Percentiles rank a stretch among this genome's conserved stretches.
Conservation (phyloP, 2,888 invertebrate species). For the Platycheirus rosarum region DNA sequence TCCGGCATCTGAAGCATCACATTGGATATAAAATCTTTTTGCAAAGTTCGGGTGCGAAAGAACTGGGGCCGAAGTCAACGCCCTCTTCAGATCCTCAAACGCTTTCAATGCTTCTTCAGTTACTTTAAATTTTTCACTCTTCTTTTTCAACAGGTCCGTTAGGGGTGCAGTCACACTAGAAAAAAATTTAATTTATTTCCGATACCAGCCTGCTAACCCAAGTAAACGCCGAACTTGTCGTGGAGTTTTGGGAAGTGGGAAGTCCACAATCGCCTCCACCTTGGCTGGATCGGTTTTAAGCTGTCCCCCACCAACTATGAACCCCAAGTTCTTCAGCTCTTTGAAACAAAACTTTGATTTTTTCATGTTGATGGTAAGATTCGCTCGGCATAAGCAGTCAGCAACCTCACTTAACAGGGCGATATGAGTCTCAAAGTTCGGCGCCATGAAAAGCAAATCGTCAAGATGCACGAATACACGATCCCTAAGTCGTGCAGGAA, state of each 20-base stretch:
- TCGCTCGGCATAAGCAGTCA: no score
- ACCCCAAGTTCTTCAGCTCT: constrained; percentile 54
- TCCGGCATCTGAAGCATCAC: constrained; percentile 5
- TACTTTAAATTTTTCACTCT: no score
- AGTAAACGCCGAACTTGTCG: constrained; percentile 69
- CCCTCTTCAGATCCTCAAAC: no score
- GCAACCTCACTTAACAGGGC: no score
- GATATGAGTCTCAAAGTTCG: no score
- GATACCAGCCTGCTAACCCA: constrained; percentile 72
- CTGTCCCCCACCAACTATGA: constrained; percentile 51
- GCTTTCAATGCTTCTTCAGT: no score
- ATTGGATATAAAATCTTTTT: background rate
- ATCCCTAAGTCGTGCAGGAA: constrained; percentile 35
- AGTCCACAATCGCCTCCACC: constrained; percentile 26
- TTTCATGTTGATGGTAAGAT: constrained; percentile 51
- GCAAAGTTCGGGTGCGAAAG: background rate
- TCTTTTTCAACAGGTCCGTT: no score
- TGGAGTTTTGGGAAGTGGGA: constrained; percentile 65
- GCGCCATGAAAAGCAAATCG: constrained; percentile 57
- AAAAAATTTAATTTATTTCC: constrained; percentile 53
- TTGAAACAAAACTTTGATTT: constrained; percentile 68
- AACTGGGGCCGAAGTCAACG: background rate
- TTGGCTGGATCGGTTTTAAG: constrained; percentile 49
- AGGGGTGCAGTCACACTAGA: no score
- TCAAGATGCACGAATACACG: constrained; percentile 59